A percentile compares a stretch with the other conserved stretches of the same genome.
Conservation (phyloP, 1,140 invertebrate genomes). For the Sarcophaga peregrina region DNA sequence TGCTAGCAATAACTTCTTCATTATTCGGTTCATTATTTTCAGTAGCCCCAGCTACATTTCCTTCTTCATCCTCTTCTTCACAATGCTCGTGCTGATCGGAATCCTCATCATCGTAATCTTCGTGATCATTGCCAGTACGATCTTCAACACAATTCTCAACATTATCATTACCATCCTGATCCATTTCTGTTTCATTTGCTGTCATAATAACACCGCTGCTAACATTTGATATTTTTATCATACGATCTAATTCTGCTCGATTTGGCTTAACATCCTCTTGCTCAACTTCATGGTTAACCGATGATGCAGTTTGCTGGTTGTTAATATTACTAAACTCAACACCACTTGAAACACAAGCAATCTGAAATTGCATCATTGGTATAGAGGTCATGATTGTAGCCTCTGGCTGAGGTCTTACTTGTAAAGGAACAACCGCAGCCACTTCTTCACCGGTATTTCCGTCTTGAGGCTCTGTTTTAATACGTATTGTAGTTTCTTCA, state of each 20-base stretch:
- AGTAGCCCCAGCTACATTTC: background rate
- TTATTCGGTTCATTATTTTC: background rate
- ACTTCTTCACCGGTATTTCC: constrained; percentile 26
- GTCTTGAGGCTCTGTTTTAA: constrained; percentile 58
- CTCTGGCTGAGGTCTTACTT: constrained; percentile 23
- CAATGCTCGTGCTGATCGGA: background rate
- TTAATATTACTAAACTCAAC: constrained; percentile 42
- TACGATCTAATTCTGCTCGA: constrained; percentile 57
- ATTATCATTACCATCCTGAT: background rate
- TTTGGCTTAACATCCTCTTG: constrained; percentile 57
- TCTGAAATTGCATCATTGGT: constrained; percentile 56
- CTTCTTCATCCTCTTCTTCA: background rate
- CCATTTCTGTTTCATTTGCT: constrained; percentile 54
- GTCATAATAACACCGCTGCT: constrained; percentile 57
- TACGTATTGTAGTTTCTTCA: constrained; percentile 8
- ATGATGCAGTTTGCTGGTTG: background rate
- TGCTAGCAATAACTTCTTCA: background rate
- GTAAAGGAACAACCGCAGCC: background rate
- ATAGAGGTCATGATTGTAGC: constrained; percentile 60
- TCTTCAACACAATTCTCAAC: background rate
- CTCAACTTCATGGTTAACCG: background rate
- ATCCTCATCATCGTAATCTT: background rate
- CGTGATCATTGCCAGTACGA: background rate
- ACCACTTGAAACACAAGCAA: constrained; percentile 44
- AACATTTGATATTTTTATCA: constrained; percentile 50